Evolutionary conservation across 2,113 vertebrate species (phyloP).

Genomic region (Prionailurus viverrinus): DNA sequence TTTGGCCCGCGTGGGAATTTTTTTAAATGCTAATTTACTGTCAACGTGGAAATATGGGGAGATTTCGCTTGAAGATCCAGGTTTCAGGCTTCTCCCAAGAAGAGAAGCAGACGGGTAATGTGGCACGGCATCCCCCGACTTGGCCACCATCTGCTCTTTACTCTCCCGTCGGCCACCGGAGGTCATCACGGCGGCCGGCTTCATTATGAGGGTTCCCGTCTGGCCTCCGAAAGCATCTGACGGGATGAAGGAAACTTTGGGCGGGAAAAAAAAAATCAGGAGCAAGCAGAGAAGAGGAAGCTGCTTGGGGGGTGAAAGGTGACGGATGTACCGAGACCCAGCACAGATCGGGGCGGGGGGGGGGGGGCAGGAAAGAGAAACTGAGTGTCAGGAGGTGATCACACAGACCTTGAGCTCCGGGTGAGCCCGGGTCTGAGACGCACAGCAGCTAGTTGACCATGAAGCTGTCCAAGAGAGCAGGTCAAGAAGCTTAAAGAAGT

Average conservation of each 20-base stretch:
- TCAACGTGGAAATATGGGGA: slow-evolving; percentile 6
- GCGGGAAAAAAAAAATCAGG: neutral
- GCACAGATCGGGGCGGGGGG: neutral
- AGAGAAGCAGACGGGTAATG: slow-evolving; percentile 5
- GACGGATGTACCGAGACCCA: neutral
- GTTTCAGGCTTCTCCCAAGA: slow-evolving; percentile 47
- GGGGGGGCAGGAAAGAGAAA: neutral
- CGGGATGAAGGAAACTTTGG: neutral
- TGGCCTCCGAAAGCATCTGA: neutral
- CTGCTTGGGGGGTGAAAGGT: neutral
- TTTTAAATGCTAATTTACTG: neutral
- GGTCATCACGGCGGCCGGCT: neutral
- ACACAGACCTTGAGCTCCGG: neutral
- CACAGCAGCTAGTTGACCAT: neutral
- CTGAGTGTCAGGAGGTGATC: neutral
- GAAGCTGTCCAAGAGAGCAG: neutral
- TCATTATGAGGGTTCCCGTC: neutral
- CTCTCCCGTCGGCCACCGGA: neutral
- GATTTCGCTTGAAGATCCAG: slow-evolving; percentile 12
- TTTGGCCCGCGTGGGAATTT: neutral
- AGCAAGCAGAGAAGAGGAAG: neutral
- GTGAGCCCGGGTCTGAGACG: neutral
- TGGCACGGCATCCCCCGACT: neutral
- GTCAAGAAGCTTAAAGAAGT: neutral
- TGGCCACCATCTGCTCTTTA: neutral